Base-by-base conservation (phyloP, 2,888 invertebrate genomes). In the Unio pictorum region DNA sequence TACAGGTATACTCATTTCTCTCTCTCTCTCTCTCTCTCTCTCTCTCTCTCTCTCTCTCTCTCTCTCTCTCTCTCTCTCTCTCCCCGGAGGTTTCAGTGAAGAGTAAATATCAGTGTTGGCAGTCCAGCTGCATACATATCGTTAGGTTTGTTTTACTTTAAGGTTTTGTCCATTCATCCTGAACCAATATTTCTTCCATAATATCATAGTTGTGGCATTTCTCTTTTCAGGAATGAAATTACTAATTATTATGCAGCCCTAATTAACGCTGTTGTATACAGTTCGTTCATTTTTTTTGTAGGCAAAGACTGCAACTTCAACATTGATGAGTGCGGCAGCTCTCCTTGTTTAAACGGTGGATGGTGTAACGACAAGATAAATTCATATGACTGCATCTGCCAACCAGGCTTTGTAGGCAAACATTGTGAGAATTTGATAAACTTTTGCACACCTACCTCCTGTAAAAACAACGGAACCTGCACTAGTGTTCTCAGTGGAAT, bases 301-400 rank as follows among this genome's bases (percentile, higher is more conserved):
- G 97, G 97, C 0, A 91, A 93, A 28, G 94, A 95, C 87, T 97
- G 97, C 90, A 95, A 96, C 85, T 94, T 94, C 73, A 95, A 95
- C 72, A 91, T 97, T 72, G 95, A 97, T 89, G 97, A 97, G 0
- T 97, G 97, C 74, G 71, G 74, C 6, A 76, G 72, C 45, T 55
- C 55, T 34, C 82, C 82, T 1, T 82, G 82, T 56, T 61, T 70
- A 62, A 78, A 82, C 62, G 67, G 68, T 15, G 84, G 79, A 17
- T 26, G 55, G 26, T 84, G 84, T 65, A 65, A 76, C 26, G 81
- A 84, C 67, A 69, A 73, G 7, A 59, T 67, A 54, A 76, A 78
- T 69, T 71, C 75, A 54, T 84, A 76, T 64, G 66, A 64, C 3
- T 84, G 84, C 64, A n/a, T 67, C 4, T 83, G 83, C 68, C 45